Evolutionary conservation across 2,888 invertebrate genomes (phyloP).

Genomic region (Laothoe populi): DNA sequence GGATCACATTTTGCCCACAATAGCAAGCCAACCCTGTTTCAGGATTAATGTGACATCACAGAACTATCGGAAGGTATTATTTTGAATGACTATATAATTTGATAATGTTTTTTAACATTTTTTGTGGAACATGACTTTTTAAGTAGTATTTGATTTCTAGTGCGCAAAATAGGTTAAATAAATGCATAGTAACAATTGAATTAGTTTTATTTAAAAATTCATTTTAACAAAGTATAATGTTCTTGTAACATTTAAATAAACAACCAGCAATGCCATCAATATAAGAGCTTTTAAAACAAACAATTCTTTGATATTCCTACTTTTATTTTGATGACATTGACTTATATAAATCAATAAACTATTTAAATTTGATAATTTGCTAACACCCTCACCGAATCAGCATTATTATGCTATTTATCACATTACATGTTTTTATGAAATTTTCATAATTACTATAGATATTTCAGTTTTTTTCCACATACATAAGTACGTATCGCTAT

Average conservation of each 20-base stretch:
- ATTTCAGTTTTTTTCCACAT: too few relatives aligned
- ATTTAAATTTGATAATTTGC: constrained; percentile 1
- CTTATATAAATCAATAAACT: not conserved
- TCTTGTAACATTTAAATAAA: not conserved
- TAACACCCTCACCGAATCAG: constrained; percentile 4
- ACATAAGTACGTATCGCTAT: too few relatives aligned
- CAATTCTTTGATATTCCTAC: too few relatives aligned
- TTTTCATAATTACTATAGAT: too few relatives aligned
- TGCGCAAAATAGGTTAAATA: constrained; percentile 19
- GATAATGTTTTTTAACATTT: not conserved
- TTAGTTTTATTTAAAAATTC: constrained; percentile 14
- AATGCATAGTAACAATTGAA: constrained; percentile 25
- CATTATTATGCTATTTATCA: too few relatives aligned
- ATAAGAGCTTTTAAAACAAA: too few relatives aligned
- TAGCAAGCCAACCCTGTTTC: too few relatives aligned
- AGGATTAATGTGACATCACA: too few relatives aligned
- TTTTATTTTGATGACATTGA: not conserved
- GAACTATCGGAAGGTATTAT: too few relatives aligned
- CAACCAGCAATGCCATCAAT: constrained; percentile 5
- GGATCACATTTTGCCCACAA: too few relatives aligned
- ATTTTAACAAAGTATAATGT: constrained; percentile 9
- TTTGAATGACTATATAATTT: not conserved
- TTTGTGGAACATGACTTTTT: not conserved
- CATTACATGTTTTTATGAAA: not conserved
- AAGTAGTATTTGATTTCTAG: not conserved